Conservation (phyloP, 2,888 invertebrate genomes). For the Entomobrya multifasciata region DNA sequence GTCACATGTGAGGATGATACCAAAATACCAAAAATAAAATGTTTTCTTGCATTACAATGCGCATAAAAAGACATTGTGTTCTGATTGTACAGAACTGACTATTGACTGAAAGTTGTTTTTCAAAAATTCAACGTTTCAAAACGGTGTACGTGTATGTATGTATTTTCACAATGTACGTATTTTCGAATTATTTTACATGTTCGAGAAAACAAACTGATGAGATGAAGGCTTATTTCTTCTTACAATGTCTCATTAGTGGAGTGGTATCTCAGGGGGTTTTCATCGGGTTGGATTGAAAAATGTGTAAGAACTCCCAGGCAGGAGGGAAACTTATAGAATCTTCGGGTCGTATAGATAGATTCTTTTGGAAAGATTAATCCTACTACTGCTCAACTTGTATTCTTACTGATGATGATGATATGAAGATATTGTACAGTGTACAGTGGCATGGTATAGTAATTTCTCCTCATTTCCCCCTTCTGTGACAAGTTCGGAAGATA, state of each 20-base stretch:
- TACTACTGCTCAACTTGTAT: constrained; percentile 19
- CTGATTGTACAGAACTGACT: no score
- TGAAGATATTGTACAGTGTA: no score
- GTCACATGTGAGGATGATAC: constrained; percentile 20
- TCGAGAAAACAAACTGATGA: constrained; percentile 22
- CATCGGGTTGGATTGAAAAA: constrained; percentile 43
- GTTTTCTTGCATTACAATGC: not conserved
- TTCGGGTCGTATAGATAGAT: constrained; percentile 33
- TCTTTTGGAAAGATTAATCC: constrained; percentile 35
- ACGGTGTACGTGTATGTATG: not conserved
- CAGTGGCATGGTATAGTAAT: constrained; percentile 28
- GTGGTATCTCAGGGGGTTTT: constrained; percentile 42
- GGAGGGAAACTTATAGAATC: constrained; percentile 35
- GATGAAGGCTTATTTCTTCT: constrained; percentile 5
- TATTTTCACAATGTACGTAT: no score
- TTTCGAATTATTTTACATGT: no score
- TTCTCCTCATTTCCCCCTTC: constrained; percentile 47
- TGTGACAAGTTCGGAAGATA: constrained; percentile 60
- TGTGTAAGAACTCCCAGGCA: constrained; percentile 59
- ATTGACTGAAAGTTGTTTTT: no score
- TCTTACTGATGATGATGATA: not conserved
- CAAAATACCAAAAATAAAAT: not conserved
- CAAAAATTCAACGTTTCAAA: no score
- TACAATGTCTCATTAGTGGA: constrained; percentile 53
- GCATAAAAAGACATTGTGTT: no score